Evolutionary conservation across 2,888 invertebrate species (phyloP), one percentile per base, ranked within the genome.

Genomic region (Alentia gelatinosa): DNA sequence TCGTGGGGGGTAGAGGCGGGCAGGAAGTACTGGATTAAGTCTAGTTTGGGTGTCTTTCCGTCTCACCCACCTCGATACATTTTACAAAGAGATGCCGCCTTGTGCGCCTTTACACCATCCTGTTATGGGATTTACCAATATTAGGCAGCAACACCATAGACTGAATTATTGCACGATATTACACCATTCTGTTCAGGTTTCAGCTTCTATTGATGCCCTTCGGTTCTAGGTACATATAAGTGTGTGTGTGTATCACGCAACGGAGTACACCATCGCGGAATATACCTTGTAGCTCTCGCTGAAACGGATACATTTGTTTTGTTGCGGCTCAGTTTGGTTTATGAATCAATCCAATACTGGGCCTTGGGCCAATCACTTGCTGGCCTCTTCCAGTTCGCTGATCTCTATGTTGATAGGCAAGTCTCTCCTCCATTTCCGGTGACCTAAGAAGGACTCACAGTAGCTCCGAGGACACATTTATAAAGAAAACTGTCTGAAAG

Each of bases 401-500:
- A 9, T 30, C 33, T 68, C 0, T 26, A 30, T 68, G 33, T 68
- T 68, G 26, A 68, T 68, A 26, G 12, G n/a, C 79, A 35, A 23
- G 39, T 37, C 79, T 37, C 23, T 39, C 37, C 26, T 19, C 39
- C 39, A 79, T 79, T 79, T 79, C 79, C 79, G 35, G 37, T 79
- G 79, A 79, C 39, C 79, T 79, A 79, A 79, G 15, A 7, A 79
- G 79, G n/a, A 3, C 37, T 9, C 79, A 79, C 3, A 37, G 39
- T 79, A 37, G 4, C 79, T 37, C 5, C 19, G 39, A 19, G 15
- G 35, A 35, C 79, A 37, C 79, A 79, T 79, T 79, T 79, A 37
- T 35, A 79, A 68, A 79, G 79, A 79, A 79, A 79, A 79, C 79
- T 39, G 1, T 3, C n/a, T 68, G 68, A 68, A 68, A 68, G 68